Evolutionary conservation across 2,888 invertebrate genomes (phyloP), one percentile per base, ranked within the genome.

Genomic region (Eugnorisma glareosa): DNA sequence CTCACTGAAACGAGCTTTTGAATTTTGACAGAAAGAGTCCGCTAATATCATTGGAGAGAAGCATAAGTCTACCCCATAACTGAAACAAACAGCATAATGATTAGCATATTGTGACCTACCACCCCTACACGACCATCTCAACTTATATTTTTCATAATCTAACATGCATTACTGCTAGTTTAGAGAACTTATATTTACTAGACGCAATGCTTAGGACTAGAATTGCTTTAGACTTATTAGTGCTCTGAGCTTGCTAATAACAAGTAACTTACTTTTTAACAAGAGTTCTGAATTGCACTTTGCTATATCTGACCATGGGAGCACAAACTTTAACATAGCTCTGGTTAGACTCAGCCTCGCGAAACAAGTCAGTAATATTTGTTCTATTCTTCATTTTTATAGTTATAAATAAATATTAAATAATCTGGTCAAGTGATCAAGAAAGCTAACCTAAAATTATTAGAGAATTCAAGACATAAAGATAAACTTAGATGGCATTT

Each of bases 31-130:
- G 95, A 99, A 99, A 2, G 99, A 99, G 93, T 99, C 98, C 0
- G 99, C 98, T 83, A 99, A 97, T 88, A 99, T 99, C 99, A 99
- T 99, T 1, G 99, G 99, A 0, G 99, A 99, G 92, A 98, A 99
- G 88, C 98, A 98, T 77, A 99, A 93, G 93, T 99, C 99, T 84
- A 99, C 99, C 67, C 98, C 98, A 94, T 99, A 99, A 81, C 98
- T 97, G 92, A 90, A 96, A 95, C 81, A 90, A 89, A 85, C 13
- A 45, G 4, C 24, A 57, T 10, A 11, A 6, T 24, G 13, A 48
- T 48, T 57, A 48, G n/a, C 21, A 61, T 7, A 51, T 43, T 43
- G 6, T 4, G 21, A 40, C 43, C 18, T 35, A n/a, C 0, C n/a
- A 18, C 11, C 40, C 10, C 7, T 63, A 37, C 13, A 7, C 24